phyloP scores from a whole-genome alignment of 1,140 invertebrate genomes.

The Tetragonula clypearis region DNA sequence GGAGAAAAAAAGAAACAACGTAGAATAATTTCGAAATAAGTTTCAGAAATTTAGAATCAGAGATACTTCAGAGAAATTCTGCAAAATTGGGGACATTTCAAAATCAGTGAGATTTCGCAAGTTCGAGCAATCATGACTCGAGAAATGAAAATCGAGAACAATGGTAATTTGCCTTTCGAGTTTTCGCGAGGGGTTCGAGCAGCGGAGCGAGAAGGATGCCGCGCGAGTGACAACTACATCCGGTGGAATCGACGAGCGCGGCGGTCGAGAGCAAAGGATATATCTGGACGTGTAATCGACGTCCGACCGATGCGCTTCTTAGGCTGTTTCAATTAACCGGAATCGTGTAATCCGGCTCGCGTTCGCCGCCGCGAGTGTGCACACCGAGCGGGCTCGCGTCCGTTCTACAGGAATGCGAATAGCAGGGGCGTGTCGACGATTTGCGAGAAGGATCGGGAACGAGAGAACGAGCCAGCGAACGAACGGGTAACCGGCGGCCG shows the following conservation, averaged over 20 bases:
- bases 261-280: background rate
- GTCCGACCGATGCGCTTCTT: slow-evolving; percentile 44
- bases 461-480: slow-evolving; percentile 44
- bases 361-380: slow-evolving; percentile 48
- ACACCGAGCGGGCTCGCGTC: slow-evolving; percentile 48
- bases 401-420: slow-evolving; percentile 73
- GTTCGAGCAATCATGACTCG: no score
- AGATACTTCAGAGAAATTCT: no score
- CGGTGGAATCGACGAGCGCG: no score
- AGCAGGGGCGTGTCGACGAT: slow-evolving; percentile 73
- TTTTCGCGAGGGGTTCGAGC: no score
- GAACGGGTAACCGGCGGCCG: background rate
- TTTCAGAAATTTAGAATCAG: no score
- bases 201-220: no score
- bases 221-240: slow-evolving; percentile 27
- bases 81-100: no score
- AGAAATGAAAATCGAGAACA: no score
- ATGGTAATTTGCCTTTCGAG: no score
- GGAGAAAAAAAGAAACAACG: no score
- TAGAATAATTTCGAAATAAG: no score
- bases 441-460: slow-evolving; percentile 63
- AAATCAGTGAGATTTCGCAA: no score
- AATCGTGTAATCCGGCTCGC: slow-evolving; percentile 69
- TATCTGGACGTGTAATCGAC: slow-evolving; percentile 52
- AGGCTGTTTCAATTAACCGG: slow-evolving; percentile 73